phyloP scores from a whole-genome alignment of 2,888 invertebrate species.

The Luffia ferchaultella region DNA sequence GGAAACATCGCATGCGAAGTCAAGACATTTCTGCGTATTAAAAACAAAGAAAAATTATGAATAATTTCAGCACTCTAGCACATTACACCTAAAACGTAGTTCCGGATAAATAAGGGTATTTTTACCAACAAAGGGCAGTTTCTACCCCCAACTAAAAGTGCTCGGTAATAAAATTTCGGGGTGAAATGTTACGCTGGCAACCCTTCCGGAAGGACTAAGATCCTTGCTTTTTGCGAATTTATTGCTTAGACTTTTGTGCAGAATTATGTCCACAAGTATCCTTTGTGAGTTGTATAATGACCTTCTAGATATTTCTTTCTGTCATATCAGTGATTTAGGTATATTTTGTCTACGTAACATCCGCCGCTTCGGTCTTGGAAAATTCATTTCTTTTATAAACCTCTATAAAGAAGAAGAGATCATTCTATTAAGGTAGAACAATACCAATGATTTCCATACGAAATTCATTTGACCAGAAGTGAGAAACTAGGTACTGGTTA shows the following conservation, averaged over 20 bases:
- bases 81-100: background rate
- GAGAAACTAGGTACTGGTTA: too few species aligned
- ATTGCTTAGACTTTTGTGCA: background rate
- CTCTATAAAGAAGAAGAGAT: too few species aligned
- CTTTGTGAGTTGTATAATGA: slow-evolving; percentile 1
- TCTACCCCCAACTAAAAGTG: background rate
- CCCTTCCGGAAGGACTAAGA: slow-evolving; percentile 24
- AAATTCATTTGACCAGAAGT: too few species aligned
- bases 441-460: too few species aligned
- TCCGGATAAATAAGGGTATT: background rate
- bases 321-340: too few species aligned
- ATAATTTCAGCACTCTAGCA: background rate
- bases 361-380: too few species aligned
- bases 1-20: too few species aligned
- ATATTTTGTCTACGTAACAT: too few species aligned
- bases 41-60: background rate
- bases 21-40: too few species aligned
- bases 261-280: background rate
- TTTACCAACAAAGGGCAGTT: background rate
- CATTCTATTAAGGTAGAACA: too few species aligned
- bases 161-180: slow-evolving; percentile 24
- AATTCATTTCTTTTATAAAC: too few species aligned
- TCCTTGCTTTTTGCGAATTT: slow-evolving; percentile 19
- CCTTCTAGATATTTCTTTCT: background rate
- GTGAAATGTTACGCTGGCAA: slow-evolving; percentile 29